Evolutionary conservation across 1,140 invertebrate species (phyloP).

Genomic region (Thaumetopoea pityocampa): DNA sequence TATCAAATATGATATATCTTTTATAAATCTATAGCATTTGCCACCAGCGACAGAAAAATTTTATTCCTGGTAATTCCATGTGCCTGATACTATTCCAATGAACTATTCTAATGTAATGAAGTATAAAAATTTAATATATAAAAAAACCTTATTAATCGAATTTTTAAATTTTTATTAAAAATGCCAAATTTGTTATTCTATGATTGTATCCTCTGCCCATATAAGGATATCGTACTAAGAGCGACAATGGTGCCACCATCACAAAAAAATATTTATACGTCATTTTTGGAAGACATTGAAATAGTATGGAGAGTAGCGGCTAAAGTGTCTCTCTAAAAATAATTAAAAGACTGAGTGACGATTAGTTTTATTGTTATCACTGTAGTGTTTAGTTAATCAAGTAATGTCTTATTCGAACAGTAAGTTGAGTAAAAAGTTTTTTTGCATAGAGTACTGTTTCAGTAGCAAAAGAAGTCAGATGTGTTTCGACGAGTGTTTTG

Average conservation of each 20-base stretch:
- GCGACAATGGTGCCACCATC: slow-evolving; percentile 29
- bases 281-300: slow-evolving; percentile 59
- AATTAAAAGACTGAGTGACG: slow-evolving; percentile 50
- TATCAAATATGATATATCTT: too few relatives aligned
- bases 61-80: too few relatives aligned
- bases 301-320: slow-evolving; percentile 61
- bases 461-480: neutral
- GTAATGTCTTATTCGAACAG: slow-evolving; percentile 70
- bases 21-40: too few relatives aligned
- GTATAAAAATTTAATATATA: too few relatives aligned
- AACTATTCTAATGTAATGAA: too few relatives aligned
- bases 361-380: slow-evolving; percentile 34
- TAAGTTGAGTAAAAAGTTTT: slow-evolving; percentile 36
- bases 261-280: slow-evolving; percentile 34
- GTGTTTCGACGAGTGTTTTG: slow-evolving; percentile 10
- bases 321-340: slow-evolving; percentile 60
- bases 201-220: slow-evolving; percentile 27
- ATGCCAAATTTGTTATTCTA: too few relatives aligned
- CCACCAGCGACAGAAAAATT: too few relatives aligned
- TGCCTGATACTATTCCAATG: too few relatives aligned
- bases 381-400: slow-evolving; percentile 40
- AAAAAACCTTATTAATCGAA: too few relatives aligned
- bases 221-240: slow-evolving; percentile 35
- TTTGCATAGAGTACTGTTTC: slow-evolving; percentile 16
- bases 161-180: too few relatives aligned